Evolutionary conservation across 2,888 invertebrate species (phyloP), one percentile per base, ranked within the genome.

Genomic region (Ptychoptera contaminata): DNA sequence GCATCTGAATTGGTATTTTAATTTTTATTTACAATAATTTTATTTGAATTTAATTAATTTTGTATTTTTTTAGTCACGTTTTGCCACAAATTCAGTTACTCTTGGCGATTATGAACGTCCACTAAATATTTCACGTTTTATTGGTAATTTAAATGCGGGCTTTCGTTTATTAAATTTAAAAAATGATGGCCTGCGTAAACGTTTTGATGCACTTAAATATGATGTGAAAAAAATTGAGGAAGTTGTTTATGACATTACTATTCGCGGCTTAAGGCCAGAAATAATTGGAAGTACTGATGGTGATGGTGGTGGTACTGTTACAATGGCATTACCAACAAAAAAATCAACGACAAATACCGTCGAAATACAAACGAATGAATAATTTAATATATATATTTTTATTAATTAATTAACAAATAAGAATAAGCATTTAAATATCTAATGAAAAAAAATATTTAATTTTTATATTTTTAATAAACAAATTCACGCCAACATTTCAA

Each of bases 181-280:
- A 64, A 94, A 93, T 63, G 92, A 92, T 59, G 74, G 77, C 7
- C 67, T 93, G 3, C 72, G 92, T 43, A 91, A 90, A 59, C 72
- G 84, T 11, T 92, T 83, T 55, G 92, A 93, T 66, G 81, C 77
- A 0, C 67, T 93, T 2, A 85, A 92, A 52, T 93, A 93, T 58
- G 91, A 92, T 58, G 81, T 92, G 16, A 92, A 92, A 64, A 93
- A 92, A 63, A 86, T 92, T 12, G 93, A 93, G 59, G 88, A 90
- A 61, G 83, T 91, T 0, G 87, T 86, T 1, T 90, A 90, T 55
- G 90, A 91, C 58, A 71, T 91, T 36, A 82, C 83, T 49, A 84
- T 90, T 51, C 68, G 90, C 16, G 87, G 87, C 0, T 67, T 88
- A 8, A 70, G 57, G 9, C 52, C 50, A n/a, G 32, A 23, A 23